Conservation (phyloP, 1,140 invertebrate species). For the Drosophila kohkoa region DNA sequence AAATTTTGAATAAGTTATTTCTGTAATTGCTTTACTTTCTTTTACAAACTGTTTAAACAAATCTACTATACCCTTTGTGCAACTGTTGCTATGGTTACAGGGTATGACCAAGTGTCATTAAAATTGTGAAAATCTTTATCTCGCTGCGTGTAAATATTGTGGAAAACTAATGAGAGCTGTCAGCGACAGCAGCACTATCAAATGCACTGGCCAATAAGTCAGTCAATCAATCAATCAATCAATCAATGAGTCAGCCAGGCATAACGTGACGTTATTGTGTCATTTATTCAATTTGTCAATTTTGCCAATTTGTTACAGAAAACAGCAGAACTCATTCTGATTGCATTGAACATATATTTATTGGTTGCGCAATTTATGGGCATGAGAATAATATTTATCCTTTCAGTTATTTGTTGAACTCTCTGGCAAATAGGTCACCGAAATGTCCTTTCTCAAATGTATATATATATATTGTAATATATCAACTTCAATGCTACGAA, state of each 20-base stretch:
- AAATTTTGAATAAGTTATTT: too few species aligned
- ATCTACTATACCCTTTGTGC: background rate
- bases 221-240: slow-evolving; percentile 37
- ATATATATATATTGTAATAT: slow-evolving; percentile 13
- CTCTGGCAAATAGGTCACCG: slow-evolving; percentile 21
- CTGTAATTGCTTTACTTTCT: too few species aligned
- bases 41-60: too few species aligned
- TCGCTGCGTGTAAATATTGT: slow-evolving; percentile 34
- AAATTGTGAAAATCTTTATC: slow-evolving; percentile 52
- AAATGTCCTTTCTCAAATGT: slow-evolving; percentile 8
- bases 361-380: slow-evolving; percentile 37
- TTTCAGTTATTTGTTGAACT: slow-evolving; percentile 6
- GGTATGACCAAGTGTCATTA: slow-evolving; percentile 28
- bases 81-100: background rate
- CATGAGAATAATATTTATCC: slow-evolving; percentile 16
- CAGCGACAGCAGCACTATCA: slow-evolving; percentile 50
- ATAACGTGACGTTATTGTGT: slow-evolving; percentile 52
- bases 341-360: slow-evolving; percentile 46
- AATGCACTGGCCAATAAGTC: slow-evolving; percentile 15
- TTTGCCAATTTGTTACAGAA: slow-evolving; percentile 26
- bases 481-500: slow-evolving; percentile 56
- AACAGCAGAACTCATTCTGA: slow-evolving; percentile 19
- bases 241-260: slow-evolving; percentile 51
- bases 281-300: slow-evolving; percentile 58
- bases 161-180: slow-evolving; percentile 49